Evolutionary conservation across 2,797 vertebrate genomes (phyloP).

Genomic region (Acestrorhynchus altus): DNA sequence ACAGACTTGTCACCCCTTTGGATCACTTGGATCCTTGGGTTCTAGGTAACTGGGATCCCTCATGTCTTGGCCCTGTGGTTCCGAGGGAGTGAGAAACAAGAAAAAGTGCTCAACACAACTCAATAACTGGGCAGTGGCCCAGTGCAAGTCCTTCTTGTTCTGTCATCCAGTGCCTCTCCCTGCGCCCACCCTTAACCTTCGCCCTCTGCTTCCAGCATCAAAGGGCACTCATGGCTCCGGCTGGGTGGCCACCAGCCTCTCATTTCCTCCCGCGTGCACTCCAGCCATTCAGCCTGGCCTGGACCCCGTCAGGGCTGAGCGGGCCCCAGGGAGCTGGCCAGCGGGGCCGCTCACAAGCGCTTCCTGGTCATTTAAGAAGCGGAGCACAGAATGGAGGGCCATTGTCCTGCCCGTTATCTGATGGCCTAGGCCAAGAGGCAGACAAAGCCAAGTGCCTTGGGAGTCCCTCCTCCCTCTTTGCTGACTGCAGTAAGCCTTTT

Average conservation of each 20-base stretch:
- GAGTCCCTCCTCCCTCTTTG: constrained; percentile 58
- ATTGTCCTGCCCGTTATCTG: constrained; percentile 86
- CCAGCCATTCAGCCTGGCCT: constrained; percentile 72
- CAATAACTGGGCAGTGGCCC: constrained; percentile 6
- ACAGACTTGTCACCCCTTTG: too few species aligned
- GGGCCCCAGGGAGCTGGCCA: constrained; percentile 80
- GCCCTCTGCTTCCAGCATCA: constrained; percentile 69
- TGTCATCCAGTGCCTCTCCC: constrained; percentile 15
- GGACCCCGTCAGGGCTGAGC: constrained; percentile 78
- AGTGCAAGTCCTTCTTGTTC: neutral
- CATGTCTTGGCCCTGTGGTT: neutral
- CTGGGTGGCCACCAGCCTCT: constrained; percentile 81
- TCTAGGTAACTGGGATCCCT: neutral
- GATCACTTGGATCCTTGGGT: too few species aligned
- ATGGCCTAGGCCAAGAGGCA: constrained; percentile 78
- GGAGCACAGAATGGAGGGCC: constrained; percentile 77
- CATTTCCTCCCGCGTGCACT: constrained; percentile 77
- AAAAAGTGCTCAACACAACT: constrained; percentile 4
- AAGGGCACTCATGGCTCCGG: constrained; percentile 76
- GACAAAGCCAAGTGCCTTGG: constrained; percentile 78
- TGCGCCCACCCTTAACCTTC: constrained; percentile 41
- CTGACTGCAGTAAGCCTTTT: constrained; percentile 56
- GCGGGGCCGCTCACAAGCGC: constrained; percentile 75
- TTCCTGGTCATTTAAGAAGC: constrained; percentile 85
- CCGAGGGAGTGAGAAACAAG: neutral